Base-by-base conservation (phyloP, 2,113 vertebrate species). In the Sphaerodactylus townsendi region DNA sequence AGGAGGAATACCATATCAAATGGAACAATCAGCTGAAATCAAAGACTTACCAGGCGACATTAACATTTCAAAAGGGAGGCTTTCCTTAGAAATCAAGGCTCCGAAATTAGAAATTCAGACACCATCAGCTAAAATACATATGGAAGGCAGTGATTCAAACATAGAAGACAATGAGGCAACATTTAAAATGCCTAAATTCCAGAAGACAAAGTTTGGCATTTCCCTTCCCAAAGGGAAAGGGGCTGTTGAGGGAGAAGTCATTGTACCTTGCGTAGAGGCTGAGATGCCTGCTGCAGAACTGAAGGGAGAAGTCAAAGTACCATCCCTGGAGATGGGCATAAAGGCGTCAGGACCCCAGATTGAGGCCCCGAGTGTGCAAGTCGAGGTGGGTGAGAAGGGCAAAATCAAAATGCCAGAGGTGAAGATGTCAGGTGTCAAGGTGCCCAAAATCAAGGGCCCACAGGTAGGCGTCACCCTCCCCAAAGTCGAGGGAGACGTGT, bases 291-390 rank as follows among this genome's bases (percentile, higher is more conserved):
- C 30, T 4, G 21, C 35, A 25, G 17, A 0, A 0, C 10, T 86
- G 0, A 81, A 0, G 0, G 65, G 0, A 0, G 19, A 33, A 64
- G 30, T 0, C 0, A 0, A 1, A 37, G 0, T 0, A 0, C 0
- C 0, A 1, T 6, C 76, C 3, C 0, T n/a, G 0, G 10, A 81
- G 0, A 9, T 25, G 0, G 46, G 62, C 0, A 0, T 85, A 1
- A 62, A 21, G 5, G 1, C 71, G 1, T 44, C 76, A 8, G 10
- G 15, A 21, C 0, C 1, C 0, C 25, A 83, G 0, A 46, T 0
- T 0, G 0, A 0, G 0, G 56, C 28, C 3, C 39, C 37, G 0
- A 44, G 1, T 0, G 0, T 0, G 0, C 86, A 30, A 0, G 44
- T 0, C 0, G 86, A 28, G 0, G 50, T 1, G 0, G 5, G 0